phyloP scores from a whole-genome alignment of 2,113 vertebrate species.

The Spea bombifrons region DNA sequence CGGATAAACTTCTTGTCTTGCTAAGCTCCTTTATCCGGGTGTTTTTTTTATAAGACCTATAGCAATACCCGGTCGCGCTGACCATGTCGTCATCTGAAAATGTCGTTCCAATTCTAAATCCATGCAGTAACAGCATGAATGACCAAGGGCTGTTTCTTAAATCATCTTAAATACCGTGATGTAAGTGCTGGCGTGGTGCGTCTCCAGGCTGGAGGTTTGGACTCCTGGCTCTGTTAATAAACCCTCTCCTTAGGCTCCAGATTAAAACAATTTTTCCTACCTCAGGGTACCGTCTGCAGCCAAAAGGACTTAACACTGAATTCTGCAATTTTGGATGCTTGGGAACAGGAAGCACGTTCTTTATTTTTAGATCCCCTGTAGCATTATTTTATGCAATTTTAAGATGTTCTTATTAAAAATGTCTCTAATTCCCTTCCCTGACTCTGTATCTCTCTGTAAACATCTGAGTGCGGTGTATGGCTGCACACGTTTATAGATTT shows the following conservation, averaged over 20 bases:
- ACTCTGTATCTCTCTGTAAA: no score
- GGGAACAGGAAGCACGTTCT: neutral
- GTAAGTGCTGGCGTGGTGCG: neutral
- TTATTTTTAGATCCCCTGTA: neutral
- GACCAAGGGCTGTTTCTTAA: no score
- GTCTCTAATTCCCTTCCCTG: no score
- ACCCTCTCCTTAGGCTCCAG: neutral
- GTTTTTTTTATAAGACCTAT: no score
- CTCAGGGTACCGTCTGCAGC: neutral
- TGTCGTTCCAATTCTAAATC: no score
- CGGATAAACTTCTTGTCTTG: no score
- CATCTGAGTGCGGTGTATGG: no score
- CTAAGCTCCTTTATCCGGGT: no score
- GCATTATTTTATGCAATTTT: neutral
- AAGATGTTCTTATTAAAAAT: neutral
- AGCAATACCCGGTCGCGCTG: no score
- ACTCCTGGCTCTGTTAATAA: conserved; percentile 2
- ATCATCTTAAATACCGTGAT: neutral
- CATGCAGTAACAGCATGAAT: no score
- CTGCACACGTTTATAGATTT: no score
- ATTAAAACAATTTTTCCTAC: conserved; percentile 7
- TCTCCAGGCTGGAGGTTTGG: conserved; percentile 2
- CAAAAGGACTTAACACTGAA: conserved; percentile 18
- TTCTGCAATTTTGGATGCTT: conserved; percentile 20
- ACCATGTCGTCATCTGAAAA: no score